Base-by-base conservation (phyloP, 1,140 invertebrate genomes). In the Drosophila ironensis region DNA sequence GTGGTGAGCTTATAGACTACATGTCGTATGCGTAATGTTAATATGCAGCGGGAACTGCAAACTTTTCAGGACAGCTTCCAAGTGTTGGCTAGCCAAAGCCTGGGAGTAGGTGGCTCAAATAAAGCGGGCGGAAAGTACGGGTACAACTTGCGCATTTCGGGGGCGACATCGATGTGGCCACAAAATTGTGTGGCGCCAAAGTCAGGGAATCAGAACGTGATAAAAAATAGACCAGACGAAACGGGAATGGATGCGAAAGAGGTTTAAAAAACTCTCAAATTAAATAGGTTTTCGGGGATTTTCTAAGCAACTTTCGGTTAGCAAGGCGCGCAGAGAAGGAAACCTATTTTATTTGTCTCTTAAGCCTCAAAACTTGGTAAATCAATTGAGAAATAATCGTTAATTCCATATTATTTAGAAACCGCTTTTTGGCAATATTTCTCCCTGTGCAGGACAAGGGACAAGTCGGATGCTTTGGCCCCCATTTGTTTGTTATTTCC, bases 1-100 rank as follows among this genome's bases (percentile, higher is more conserved):
- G 8, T 9, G 11, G 3, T 4, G 5, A 59, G 45, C 53, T 45
- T 33, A 16, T 27, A 28, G 22, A 47, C 54, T 27, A 11, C 40
- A 61, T 46, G 28, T 25, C 54, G 54, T 46, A 61, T 61, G 28
- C 57, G 54, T 60, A 60, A 61, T 61, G 17, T 45, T 46, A 59
- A 46, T 60, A 60, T 61, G 8, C 40, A 35, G n/a, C n/a, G 25
- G 12, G 2, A 60, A 46, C 59, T 61, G 17, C 12, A 38, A 47
- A 47, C 28, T 38, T 63, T 35, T 46, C n/a, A 27, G 28, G 47
- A 17, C 54, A 25, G 40, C 38, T 30, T n/a, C n/a, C 30, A 35
- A 61, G 22, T 46, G 28, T 37, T 59, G 16, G 17, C 3, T 33
- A 12, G 25, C 6, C n/a, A 33, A 12, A 33, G 16, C 14, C 16